Evolutionary conservation across 2,113 vertebrate genomes (phyloP), one percentile per base, ranked within the genome.

Genomic region (Salvelinus alpinus): DNA sequence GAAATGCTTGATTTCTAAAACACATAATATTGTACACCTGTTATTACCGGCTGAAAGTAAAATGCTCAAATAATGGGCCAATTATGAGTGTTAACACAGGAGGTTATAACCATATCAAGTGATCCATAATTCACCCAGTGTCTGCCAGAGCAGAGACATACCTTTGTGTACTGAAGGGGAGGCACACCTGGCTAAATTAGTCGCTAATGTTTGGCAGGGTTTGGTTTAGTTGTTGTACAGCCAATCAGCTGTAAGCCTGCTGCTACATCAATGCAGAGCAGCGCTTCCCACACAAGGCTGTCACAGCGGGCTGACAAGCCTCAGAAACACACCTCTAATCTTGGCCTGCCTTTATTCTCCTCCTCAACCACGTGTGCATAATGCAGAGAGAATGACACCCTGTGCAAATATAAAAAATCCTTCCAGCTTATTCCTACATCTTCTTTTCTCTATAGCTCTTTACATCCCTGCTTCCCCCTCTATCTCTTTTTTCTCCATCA

Each of bases 321-420:
- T 88, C 80, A 84, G 85, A 88, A 88, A 88, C 75, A 79, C 77
- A 72, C 82, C 84, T 92, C 88, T 91, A 91, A 91, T 91, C 86
- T 87, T 80, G 79, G 70, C 81, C 71, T 75, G 44, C 78, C 77
- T 62, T 78, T 74, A 71, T 74, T 74, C 78, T 76, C 60, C 73
- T 47, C 71, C 78, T 82, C 79, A 78, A 82, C 73, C 65, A 80
- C 76, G 69, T 77, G 73, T 48, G 44, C 48, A 70, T 48, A 64
- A 69, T 18, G 38, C 65, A 38, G 27, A 12, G 73, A 87, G 85
- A 86, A 88, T 90, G 89, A 92, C 88, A 92, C 70, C 80, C 77
- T 62, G 78, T 81, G 72, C 85, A 89, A 91, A 92, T 86, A 89
- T 90, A 90, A 84, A 89, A 88, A 88, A 87, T 88, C 88, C 87